phyloP scores from a whole-genome alignment of 1,140 invertebrate species.

The Drosophila funebris region DNA sequence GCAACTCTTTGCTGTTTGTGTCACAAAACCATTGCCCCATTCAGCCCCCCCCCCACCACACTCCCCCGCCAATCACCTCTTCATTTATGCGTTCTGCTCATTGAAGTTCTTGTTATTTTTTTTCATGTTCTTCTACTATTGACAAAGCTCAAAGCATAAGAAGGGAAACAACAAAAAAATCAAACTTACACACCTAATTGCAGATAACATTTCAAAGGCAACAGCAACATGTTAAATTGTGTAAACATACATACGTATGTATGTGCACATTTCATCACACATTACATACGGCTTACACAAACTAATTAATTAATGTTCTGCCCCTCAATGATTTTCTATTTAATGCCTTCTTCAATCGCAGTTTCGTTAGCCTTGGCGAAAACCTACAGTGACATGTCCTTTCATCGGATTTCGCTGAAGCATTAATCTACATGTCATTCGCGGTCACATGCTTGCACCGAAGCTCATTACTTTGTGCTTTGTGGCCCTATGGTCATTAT shows the following conservation, averaged over 20 bases:
- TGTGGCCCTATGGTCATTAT: neutral
- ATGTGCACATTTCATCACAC: neutral
- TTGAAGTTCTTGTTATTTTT: neutral
- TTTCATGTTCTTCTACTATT: neutral
- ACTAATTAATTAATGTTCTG: slow-evolving; percentile 5
- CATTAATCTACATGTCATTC: slow-evolving; percentile 19
- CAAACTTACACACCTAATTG: neutral
- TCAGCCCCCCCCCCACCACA: neutral
- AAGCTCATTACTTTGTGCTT: slow-evolving; percentile 3
- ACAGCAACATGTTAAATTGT: neutral
- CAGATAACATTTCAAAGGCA: neutral
- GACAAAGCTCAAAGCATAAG: neutral
- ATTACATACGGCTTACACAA: neutral
- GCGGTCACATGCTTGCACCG: slow-evolving; percentile 7
- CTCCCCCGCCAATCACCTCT: neutral
- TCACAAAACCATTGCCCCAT: neutral
- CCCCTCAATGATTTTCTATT: neutral
- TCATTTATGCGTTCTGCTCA: neutral
- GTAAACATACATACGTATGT: neutral
- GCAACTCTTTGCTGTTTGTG: neutral
- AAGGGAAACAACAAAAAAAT: neutral
- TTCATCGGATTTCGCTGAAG: neutral
- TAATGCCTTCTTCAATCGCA: neutral
- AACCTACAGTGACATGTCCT: neutral
- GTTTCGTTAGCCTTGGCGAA: neutral